Percentiles rank a stretch among this genome's conserved stretches.
These are phyloP conservation scores for Pterostichus madidus DNA, from an alignment of 2,888 invertebrate species.

Conservation along the genomic window DNA sequence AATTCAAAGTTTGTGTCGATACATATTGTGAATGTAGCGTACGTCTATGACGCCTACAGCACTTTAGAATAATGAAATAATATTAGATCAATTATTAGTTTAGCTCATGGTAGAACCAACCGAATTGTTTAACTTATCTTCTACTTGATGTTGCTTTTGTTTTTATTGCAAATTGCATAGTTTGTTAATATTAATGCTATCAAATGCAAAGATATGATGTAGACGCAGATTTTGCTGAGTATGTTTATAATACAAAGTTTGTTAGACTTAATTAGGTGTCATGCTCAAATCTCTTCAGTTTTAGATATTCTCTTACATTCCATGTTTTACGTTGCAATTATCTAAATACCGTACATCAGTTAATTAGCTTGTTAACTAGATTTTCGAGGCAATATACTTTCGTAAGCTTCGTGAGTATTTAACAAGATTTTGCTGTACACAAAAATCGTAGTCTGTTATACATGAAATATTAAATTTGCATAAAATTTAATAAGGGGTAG, in stretches of 20 bases:
- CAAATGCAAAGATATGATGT: not conserved
- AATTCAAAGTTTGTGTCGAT: too few species aligned
- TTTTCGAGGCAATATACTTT: not conserved
- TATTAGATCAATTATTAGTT: not conserved
- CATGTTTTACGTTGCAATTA: constrained; percentile 24
- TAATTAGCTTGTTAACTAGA: constrained; percentile 22
- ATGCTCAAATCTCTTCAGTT: not conserved
- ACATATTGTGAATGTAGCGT: too few species aligned
- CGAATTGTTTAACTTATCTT: not conserved
- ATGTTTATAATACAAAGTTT: constrained; percentile 5
- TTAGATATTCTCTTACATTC: constrained; percentile 18
- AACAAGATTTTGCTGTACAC: not conserved
- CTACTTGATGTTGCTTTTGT: not conserved
- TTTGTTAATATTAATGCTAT: not conserved
- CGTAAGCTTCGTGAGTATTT: not conserved
- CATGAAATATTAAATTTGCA: not conserved
- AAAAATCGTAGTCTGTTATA: not conserved
- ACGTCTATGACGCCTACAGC: too few species aligned
- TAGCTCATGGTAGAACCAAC: not conserved
- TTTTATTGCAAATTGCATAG: not conserved
- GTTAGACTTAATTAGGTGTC: constrained; percentile 3
- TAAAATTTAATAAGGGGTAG: too few species aligned
- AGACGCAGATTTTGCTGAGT: not conserved
- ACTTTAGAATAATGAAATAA: too few species aligned
- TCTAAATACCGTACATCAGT: constrained; percentile 2